Base-by-base conservation (phyloP, 2,113 vertebrate genomes). In the Brachyhypopomus gauderio region DNA sequence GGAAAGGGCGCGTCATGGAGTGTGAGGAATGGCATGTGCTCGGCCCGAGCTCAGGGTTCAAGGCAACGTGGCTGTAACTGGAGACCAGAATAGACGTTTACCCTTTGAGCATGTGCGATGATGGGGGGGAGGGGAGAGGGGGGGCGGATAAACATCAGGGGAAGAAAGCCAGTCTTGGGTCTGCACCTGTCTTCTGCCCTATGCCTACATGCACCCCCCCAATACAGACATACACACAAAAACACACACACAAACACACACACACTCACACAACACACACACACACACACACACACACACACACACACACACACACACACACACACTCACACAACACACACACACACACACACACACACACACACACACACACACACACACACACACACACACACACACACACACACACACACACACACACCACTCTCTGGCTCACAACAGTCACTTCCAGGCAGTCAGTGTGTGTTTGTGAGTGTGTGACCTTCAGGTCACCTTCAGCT, bases 61-160 rank as follows among this genome's bases (percentile, higher is more conserved):
- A 94, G 93, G 93, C 92, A 89, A 86, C 81, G 85, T 77, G 87
- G 81, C 85, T 89, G 93, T 91, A 93, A 94, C 91, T 83, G 86
- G 89, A 94, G 89, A 92, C 90, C 89, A 94, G 93, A 94, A 93
- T 94, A 92, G 92, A 92, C 91, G 85, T 92, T 93, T 94, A 94
- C 92, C 93, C 93, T 94, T 94, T 94, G 92, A 94, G 89, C 9
- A 86, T 88, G 81, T 87, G 84, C 60, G 71, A 86, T 86, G 84
- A 84, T 81, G 85, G 60, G 77, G 59, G 81, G 22, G 83, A 60
- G 74, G 73, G 20, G 19, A 55, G 59, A 25, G 30, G 20, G 76
- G 83, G 88, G 86, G 85, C 91, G 91, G 93, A 93, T 92, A 93
- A 94, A 94, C 92, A 93, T 90, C 85, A 88, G 89, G 91, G 92